phyloP scores from a whole-genome alignment of 30 jellyfish, hydroid and myxozoan genomes.

The Mastigias papua region DNA sequence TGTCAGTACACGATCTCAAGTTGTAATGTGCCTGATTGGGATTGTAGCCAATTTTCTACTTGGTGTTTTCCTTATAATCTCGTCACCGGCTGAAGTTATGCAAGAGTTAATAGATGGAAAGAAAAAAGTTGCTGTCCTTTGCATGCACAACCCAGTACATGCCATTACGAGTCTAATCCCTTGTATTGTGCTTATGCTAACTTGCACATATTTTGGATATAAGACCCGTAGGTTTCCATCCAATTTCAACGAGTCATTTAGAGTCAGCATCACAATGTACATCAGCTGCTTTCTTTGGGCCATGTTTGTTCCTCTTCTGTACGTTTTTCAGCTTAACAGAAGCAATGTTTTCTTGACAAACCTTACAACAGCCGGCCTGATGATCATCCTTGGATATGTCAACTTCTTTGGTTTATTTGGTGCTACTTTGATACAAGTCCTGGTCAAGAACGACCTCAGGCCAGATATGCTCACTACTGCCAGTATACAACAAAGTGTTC shows the following conservation, averaged over 20 bases:
- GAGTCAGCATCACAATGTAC: constrained; percentile 59
- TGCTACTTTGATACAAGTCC: background rate
- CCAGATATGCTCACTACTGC: background rate
- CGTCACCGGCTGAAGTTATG: constrained; percentile 6
- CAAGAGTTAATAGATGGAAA: background rate
- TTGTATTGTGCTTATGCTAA: constrained; percentile 33
- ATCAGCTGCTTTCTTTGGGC: constrained; percentile 67
- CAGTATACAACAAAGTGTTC: background rate
- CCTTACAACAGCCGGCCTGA: constrained; percentile 17
- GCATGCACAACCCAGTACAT: constrained; percentile 7
- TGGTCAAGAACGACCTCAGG: background rate
- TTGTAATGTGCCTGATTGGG: background rate
- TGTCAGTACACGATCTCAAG: constrained; percentile 72
- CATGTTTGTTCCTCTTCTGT: constrained; percentile 43
- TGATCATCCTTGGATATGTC: constrained; percentile 32
- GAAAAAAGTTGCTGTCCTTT: background rate
- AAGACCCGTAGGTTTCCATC: constrained; percentile 59
- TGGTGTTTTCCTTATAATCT: constrained; percentile 34
- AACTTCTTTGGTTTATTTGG: constrained; percentile 53
- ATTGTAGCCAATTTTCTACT: constrained; percentile 33
- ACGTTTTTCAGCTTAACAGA: background rate
- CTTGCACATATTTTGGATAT: constrained; percentile 54
- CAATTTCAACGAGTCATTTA: constrained; percentile 59
- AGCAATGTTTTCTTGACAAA: constrained; percentile 18
- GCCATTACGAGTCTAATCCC: constrained; percentile 14